Conservation (phyloP, 2,113 vertebrate species). For the Perognathus longimembris region DNA sequence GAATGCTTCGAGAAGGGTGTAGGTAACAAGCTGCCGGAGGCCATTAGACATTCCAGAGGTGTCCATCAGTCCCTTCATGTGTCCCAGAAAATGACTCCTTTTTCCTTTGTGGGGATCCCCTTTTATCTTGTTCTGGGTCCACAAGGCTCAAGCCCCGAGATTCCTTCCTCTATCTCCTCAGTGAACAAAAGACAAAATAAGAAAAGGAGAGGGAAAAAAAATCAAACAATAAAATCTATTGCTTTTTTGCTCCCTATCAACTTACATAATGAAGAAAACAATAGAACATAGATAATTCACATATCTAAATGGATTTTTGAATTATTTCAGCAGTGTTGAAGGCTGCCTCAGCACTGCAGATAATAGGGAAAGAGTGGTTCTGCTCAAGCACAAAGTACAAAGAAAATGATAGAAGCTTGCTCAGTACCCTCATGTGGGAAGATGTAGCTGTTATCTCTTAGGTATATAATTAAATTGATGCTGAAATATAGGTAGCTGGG, state of each 20-base stretch:
- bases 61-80: background rate
- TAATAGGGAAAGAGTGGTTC: background rate
- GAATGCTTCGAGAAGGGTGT: background rate
- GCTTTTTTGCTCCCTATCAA: background rate
- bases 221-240: background rate
- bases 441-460: too few species aligned
- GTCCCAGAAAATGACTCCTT: background rate
- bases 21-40: background rate
- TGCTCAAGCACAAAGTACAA: too few species aligned
- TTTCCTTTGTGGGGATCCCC: background rate
- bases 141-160: background rate
- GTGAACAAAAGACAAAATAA: background rate
- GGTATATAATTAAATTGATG: too few species aligned
- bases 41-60: background rate
- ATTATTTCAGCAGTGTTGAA: background rate
- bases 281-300: background rate
- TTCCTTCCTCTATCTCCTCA: background rate
- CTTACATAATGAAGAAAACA: background rate
- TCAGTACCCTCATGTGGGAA: too few species aligned
- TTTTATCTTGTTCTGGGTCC: background rate
- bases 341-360: background rate
- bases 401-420: too few species aligned
- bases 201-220: background rate
- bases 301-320: background rate
- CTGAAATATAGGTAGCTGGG: too few species aligned